Evolutionary conservation across 1,140 invertebrate genomes (phyloP).

Genomic region (Leguminivora glycinivorella): DNA sequence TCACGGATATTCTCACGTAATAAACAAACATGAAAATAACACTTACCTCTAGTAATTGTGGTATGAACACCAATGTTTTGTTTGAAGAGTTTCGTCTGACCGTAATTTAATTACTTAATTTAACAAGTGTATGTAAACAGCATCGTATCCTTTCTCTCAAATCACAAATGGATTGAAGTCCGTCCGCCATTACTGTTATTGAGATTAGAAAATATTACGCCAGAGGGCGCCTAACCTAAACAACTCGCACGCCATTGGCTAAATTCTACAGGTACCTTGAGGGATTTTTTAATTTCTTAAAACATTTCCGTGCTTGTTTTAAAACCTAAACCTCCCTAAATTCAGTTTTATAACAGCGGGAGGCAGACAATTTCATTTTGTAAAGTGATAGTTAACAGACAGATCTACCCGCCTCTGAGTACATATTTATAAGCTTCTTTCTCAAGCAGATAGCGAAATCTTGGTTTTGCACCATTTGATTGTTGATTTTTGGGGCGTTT

Average conservation of each 20-base stretch:
- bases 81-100: slow-evolving; percentile 28
- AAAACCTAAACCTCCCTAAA: no score
- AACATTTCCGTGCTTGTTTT: background rate
- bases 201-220: slow-evolving; percentile 52
- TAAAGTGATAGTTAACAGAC: no score
- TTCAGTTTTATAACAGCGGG: no score
- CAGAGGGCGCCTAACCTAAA: slow-evolving; percentile 56
- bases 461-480: no score
- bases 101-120: slow-evolving; percentile 37
- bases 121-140: slow-evolving; percentile 54
- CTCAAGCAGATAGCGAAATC: no score
- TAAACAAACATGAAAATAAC: slow-evolving; percentile 46
- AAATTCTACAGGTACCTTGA: slow-evolving; percentile 18
- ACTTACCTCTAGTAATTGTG: slow-evolving; percentile 45
- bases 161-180: slow-evolving; percentile 68
- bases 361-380: no score
- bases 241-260: slow-evolving; percentile 35
- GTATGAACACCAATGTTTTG: slow-evolving; percentile 20
- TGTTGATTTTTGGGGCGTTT: no score
- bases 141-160: slow-evolving; percentile 57
- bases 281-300: background rate
- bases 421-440: no score
- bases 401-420: no score
- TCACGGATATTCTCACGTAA: slow-evolving; percentile 71
- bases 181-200: slow-evolving; percentile 75